Evolutionary conservation across 37 sponge, comb jelly and placozoan species (phyloP).

Genomic region (Agelas oroides): DNA sequence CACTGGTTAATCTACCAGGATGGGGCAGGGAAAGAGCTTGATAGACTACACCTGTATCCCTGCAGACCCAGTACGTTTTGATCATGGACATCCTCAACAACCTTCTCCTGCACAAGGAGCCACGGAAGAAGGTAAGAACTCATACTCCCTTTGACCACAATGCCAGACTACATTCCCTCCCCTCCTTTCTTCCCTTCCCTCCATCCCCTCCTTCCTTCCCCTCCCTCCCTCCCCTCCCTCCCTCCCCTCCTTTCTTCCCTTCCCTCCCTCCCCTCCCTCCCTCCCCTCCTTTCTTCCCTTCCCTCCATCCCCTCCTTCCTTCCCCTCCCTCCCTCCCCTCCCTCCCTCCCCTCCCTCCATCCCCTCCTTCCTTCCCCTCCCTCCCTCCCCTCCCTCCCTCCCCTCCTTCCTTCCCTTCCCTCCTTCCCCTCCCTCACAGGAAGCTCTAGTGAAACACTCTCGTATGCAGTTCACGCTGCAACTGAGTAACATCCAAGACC

Average conservation of each 20-base stretch:
- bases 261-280: too few relatives aligned
- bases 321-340: background rate
- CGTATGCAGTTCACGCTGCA: constrained; percentile 81
- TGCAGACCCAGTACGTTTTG: constrained; percentile 80
- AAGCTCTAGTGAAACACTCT: constrained; percentile 56
- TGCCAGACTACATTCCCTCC: background rate
- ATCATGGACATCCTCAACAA: constrained; percentile 92
- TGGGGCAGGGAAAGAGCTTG: too few relatives aligned
- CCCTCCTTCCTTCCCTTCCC: too few relatives aligned
- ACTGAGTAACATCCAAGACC: constrained; percentile 77
- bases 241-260: background rate
- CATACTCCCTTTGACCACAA: background rate
- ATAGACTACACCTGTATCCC: too few relatives aligned
- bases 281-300: too few relatives aligned
- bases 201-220: too few relatives aligned
- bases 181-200: too few relatives aligned
- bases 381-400: too few relatives aligned
- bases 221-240: background rate
- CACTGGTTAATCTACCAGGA: too few relatives aligned
- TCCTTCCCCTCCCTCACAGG: constrained; percentile 28
- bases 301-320: too few relatives aligned
- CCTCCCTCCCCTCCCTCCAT: too few relatives aligned
- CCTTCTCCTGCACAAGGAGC: constrained; percentile 87
- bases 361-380: too few relatives aligned
- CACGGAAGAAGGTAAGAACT: constrained; percentile 77